A percentile compares a stretch with the other conserved stretches of the same genome.
phyloP scores from a whole-genome alignment of 2,797 vertebrate genomes.

The Lophius americanus region DNA sequence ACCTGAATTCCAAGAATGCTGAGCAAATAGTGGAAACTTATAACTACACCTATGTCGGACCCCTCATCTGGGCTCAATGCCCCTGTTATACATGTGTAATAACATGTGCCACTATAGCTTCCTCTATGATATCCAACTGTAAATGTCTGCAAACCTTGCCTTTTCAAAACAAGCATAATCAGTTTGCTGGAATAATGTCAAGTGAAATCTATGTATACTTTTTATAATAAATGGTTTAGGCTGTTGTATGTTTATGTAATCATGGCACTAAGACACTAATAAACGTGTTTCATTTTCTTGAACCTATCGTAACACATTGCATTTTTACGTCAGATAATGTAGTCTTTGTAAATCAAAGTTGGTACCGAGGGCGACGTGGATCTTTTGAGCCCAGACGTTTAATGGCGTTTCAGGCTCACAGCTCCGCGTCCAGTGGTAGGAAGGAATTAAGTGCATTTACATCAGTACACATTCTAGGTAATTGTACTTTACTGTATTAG shows the following conservation, averaged over 20 bases:
- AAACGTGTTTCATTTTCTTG: constrained; percentile 50
- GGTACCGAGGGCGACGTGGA: not conserved
- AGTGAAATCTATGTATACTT: constrained; percentile 50
- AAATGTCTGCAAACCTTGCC: not conserved
- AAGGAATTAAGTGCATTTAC: too few species aligned
- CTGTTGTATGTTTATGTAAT: constrained; percentile 46
- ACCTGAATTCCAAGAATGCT: not conserved
- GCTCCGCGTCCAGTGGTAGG: too few species aligned
- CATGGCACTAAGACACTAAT: constrained; percentile 68
- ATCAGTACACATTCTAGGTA: too few species aligned
- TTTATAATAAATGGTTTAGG: constrained; percentile 50
- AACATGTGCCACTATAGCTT: constrained; percentile 1
- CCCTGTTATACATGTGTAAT: not conserved
- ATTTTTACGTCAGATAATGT: not conserved
- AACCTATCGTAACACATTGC: not conserved
- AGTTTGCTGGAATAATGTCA: constrained; percentile 26
- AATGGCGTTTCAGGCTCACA: not conserved
- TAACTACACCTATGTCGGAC: not conserved
- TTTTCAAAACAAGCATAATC: constrained; percentile 24
- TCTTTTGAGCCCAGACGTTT: not conserved
- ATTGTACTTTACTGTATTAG: too few species aligned
- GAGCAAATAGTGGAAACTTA: constrained; percentile 21
- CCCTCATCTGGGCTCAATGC: not conserved
- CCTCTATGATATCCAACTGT: not conserved
- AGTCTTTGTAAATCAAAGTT: not conserved